A percentile compares a stretch with the other conserved stretches of the same genome.
These are phyloP conservation scores for Odocoileus virginianus DNA, from an alignment of 2,113 vertebrate species.

Conservation along the genomic window DNA sequence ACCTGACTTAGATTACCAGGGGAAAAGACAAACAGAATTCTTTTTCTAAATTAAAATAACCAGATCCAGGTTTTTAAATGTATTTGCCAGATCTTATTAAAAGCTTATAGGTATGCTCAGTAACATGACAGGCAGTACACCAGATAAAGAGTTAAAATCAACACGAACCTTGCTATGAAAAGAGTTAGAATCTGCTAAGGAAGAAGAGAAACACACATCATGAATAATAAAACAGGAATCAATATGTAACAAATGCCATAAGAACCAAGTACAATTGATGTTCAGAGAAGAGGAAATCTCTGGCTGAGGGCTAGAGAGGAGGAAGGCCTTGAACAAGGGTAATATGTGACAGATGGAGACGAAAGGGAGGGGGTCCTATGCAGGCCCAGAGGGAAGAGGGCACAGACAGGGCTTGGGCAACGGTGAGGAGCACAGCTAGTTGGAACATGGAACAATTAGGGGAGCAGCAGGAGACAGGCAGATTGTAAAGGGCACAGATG, in stretches of 20 bases:
- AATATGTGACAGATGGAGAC: slow-evolving; percentile 59
- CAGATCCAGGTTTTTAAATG: neutral
- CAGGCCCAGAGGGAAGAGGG: slow-evolving; percentile 43
- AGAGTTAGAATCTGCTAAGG: neutral
- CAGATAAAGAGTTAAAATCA: neutral
- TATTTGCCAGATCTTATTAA: neutral
- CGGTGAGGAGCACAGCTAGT: neutral
- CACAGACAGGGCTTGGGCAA: slow-evolving; percentile 19
- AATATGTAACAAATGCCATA: neutral
- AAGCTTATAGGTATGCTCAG: neutral
- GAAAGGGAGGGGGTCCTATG: neutral
- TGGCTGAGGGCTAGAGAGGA: neutral
- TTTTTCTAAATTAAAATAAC: slow-evolving; percentile 33
- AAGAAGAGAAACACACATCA: slow-evolving; percentile 25
- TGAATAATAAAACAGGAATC: slow-evolving; percentile 44
- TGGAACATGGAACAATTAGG: slow-evolving; percentile 58
- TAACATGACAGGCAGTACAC: neutral
- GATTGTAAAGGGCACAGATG: slow-evolving; percentile 43
- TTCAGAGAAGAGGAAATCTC: slow-evolving; percentile 16
- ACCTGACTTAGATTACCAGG: neutral
- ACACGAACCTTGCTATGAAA: neutral
- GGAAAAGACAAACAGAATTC: neutral
- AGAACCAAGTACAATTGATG: neutral
- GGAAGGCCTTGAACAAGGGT: slow-evolving; percentile 25
- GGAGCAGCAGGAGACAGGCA: slow-evolving; percentile 36